phyloP scores from a whole-genome alignment of 2,888 invertebrate genomes.

The Phaonia tiefii region DNA sequence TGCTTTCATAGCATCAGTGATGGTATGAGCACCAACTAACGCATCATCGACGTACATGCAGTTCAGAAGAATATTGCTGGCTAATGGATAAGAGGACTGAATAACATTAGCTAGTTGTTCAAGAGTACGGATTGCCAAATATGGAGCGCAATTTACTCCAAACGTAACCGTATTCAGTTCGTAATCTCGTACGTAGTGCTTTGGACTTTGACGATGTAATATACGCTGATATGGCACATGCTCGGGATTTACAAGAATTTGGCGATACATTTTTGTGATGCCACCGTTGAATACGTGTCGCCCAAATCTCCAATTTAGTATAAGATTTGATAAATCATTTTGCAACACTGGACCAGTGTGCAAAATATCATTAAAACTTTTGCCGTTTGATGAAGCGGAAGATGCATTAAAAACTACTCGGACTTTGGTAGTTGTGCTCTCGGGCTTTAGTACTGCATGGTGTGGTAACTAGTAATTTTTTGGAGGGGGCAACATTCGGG shows the following conservation, averaged over 20 bases:
- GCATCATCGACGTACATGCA: constrained; percentile 61
- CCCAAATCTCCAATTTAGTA: constrained; percentile 42
- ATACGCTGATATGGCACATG: constrained; percentile 50
- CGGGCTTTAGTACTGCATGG: constrained; percentile 52
- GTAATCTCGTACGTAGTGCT: constrained; percentile 27
- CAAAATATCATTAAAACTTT: constrained; percentile 50
- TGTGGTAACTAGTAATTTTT: constrained; percentile 55
- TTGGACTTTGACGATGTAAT: constrained; percentile 26
- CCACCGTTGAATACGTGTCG: constrained; percentile 52
- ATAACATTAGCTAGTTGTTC: constrained; percentile 41
- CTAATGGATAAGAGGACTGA: constrained; percentile 42
- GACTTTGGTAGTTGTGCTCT: constrained; percentile 55
- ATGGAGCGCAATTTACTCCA: constrained; percentile 62
- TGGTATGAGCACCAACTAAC: constrained; percentile 51
- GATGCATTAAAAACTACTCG: constrained; percentile 64
- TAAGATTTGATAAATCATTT: constrained; percentile 21
- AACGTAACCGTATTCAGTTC: constrained; percentile 57
- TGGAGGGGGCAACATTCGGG: background rate
- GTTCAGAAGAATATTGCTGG: constrained; percentile 37
- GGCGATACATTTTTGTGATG: constrained; percentile 59
- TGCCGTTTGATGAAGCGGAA: constrained; percentile 39
- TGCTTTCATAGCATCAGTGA: constrained; percentile 17
- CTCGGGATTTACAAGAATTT: constrained; percentile 35
- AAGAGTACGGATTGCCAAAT: constrained; percentile 59
- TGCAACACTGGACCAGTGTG: constrained; percentile 56